Evolutionary conservation across 1,140 invertebrate genomes (phyloP).

Genomic region (Lepidurus couesii): DNA sequence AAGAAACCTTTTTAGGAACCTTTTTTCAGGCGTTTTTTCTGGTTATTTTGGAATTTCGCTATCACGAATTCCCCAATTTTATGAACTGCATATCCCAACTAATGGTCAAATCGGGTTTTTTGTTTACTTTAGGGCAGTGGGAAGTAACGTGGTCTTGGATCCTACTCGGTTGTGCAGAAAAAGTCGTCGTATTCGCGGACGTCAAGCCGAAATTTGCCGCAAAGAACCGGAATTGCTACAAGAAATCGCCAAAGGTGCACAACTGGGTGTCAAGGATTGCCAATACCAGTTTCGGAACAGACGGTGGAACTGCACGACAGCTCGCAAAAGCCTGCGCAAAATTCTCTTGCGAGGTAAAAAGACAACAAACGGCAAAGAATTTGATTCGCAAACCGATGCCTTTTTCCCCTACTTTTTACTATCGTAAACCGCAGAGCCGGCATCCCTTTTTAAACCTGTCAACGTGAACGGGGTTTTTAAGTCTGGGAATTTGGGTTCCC

Average conservation of each 20-base stretch:
- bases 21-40: background rate
- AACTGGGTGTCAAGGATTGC: constrained; percentile 71
- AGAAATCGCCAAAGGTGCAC: constrained; percentile 68
- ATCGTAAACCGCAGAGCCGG: background rate
- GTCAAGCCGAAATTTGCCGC: constrained; percentile 60
- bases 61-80: constrained; percentile 3
- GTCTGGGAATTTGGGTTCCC: no score
- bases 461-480: no score
- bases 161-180: constrained; percentile 79
- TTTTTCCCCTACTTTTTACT: background rate
- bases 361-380: background rate
- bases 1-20: background rate
- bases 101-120: background rate
- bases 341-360: constrained; percentile 68
- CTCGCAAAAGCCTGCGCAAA: constrained; percentile 68
- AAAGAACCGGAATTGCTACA: constrained; percentile 67
- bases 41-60: background rate
- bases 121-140: constrained; percentile 44
- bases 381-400: background rate
- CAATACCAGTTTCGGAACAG: constrained; percentile 75
- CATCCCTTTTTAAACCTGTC: no score
- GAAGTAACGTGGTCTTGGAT: constrained; percentile 77
- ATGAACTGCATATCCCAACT: background rate
- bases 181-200: constrained; percentile 62
- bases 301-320: constrained; percentile 77